Evolutionary conservation across 2,888 invertebrate genomes (phyloP).

Genomic region (Andrena minutula): DNA sequence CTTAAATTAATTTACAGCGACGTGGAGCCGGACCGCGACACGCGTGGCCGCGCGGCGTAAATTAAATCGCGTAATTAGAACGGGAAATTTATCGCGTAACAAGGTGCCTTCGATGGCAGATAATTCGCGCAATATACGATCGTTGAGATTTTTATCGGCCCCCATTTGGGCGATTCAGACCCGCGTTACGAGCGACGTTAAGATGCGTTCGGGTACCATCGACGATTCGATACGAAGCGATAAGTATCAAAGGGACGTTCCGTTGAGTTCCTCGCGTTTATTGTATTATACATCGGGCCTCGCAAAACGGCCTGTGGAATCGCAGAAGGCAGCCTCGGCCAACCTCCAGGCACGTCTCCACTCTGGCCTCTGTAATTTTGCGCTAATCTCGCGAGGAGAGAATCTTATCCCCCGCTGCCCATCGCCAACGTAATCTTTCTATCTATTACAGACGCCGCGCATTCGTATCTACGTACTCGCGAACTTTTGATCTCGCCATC

Average conservation of each 20-base stretch:
- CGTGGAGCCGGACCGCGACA: slow-evolving; percentile 3
- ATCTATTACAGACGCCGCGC: slow-evolving; percentile 75
- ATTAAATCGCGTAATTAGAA: slow-evolving; percentile 29
- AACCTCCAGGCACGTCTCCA: slow-evolving; percentile 75
- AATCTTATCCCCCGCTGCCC: slow-evolving; percentile 78
- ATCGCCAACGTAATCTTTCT: slow-evolving; percentile 82
- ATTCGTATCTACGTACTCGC: slow-evolving; percentile 46
- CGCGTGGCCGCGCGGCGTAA: slow-evolving; percentile 4
- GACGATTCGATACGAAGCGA: not conserved
- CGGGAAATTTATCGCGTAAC: slow-evolving; percentile 15
- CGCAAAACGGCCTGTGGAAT: slow-evolving; percentile 46
- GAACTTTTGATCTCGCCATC: slow-evolving; percentile 71
- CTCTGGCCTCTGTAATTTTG: slow-evolving; percentile 80
- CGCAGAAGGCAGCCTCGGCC: slow-evolving; percentile 59
- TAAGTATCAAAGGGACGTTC: not conserved
- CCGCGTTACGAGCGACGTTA: slow-evolving; percentile 18
- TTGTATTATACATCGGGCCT: not conserved
- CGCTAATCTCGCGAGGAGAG: slow-evolving; percentile 80
- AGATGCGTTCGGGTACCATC: not conserved
- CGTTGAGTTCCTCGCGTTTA: not conserved
- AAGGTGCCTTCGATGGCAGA: not conserved
- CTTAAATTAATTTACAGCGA: slow-evolving; percentile 42
- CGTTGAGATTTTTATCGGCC: slow-evolving; percentile 4
- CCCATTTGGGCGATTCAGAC: not conserved
- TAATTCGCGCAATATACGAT: not conserved